phyloP scores from a whole-genome alignment of 2,888 invertebrate species.

The Strigamia transsilvanica region DNA sequence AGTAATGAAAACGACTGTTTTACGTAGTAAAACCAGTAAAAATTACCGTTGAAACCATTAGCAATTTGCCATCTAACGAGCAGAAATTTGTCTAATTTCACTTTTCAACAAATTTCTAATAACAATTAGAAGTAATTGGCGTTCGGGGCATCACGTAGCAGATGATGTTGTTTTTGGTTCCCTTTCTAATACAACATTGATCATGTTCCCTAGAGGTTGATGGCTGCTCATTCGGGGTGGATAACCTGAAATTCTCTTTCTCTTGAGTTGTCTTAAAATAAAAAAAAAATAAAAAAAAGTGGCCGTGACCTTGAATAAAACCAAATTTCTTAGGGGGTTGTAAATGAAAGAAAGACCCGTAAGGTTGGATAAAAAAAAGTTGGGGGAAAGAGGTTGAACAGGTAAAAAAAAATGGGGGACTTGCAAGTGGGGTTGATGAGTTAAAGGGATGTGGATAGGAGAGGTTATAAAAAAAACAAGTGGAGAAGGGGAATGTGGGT shows the following conservation, averaged over 20 bases:
- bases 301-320: conserved; percentile 21
- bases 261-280: conserved; percentile 5
- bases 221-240: conserved; percentile 31
- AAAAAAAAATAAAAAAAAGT: not conserved
- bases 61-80: too few species aligned
- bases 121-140: too few species aligned
- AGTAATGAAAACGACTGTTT: too few species aligned
- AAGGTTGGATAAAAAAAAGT: not conserved
- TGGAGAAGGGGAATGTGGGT: conserved; percentile 5
- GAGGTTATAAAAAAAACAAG: conserved; percentile 2
- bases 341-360: not conserved
- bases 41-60: too few species aligned
- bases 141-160: conserved; percentile 3
- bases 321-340: not conserved
- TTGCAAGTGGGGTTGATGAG: not conserved
- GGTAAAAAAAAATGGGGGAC: not conserved
- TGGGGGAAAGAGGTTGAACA: not conserved
- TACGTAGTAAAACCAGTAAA: too few species aligned
- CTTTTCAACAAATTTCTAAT: too few species aligned
- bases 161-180: not conserved
- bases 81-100: too few species aligned
- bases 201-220: conserved; percentile 34
- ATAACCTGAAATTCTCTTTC: conserved; percentile 38
- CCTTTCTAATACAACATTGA: conserved; percentile 34
- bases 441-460: not conserved